These are phyloP conservation scores for Ichneumon xanthorius DNA, from an alignment of 2,888 invertebrate genomes.

Conservation along the genomic window DNA sequence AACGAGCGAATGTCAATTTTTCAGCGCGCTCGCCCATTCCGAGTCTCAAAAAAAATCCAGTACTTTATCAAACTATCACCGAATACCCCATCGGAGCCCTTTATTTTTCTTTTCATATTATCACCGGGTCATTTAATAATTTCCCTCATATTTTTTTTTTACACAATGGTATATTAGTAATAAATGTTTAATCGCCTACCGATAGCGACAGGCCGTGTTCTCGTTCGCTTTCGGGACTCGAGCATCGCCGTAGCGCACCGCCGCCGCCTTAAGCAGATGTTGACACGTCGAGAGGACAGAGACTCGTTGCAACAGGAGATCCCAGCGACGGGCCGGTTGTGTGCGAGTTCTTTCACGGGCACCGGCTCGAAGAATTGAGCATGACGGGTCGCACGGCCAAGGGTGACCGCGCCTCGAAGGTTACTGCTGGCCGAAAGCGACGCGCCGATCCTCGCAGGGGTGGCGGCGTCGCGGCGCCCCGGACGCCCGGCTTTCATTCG, in stretches of 20 bases:
- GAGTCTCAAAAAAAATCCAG: background rate
- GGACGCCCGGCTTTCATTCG: conserved; percentile 26
- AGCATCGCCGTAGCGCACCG: conserved; percentile 43
- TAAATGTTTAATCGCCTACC: conserved; percentile 46
- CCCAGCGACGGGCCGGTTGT: background rate
- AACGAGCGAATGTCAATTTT: background rate
- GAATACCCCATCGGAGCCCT: background rate
- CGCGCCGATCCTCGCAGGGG: conserved; percentile 39
- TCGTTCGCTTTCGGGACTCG: conserved; percentile 31
- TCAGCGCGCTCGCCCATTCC: background rate
- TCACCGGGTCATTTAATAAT: background rate
- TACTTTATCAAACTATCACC: background rate
- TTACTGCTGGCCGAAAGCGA: conserved; percentile 57
- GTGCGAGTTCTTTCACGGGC: conserved; percentile 28
- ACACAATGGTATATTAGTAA: background rate
- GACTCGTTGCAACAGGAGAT: background rate
- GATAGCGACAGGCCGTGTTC: conserved; percentile 22
- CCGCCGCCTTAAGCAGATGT: conserved; percentile 54
- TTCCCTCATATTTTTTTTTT: background rate
- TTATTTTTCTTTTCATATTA: background rate
- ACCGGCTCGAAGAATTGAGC: conserved; percentile 18
- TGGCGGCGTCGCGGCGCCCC: conserved; percentile 49
- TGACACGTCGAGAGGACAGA: conserved; percentile 9
- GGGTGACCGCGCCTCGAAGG: conserved; percentile 65
- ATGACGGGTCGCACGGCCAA: conserved; percentile 55